phyloP scores from a whole-genome alignment of 1,140 invertebrate genomes.

The Tetramorium simillimum region DNA sequence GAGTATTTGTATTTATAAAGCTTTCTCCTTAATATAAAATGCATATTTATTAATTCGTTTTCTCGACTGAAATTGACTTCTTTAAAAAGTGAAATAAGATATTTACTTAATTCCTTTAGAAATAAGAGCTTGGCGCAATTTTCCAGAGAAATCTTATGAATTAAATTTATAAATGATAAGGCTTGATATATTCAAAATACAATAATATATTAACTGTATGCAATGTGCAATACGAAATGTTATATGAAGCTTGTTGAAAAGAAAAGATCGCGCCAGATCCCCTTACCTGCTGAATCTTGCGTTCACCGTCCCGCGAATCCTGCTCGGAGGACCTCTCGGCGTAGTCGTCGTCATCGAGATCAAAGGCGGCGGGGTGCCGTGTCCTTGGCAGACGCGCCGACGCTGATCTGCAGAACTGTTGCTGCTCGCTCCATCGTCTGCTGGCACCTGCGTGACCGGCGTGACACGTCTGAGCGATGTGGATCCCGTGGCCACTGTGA shows the following conservation, averaged over 20 bases:
- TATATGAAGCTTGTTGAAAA: not conserved
- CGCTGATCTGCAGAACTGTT: constrained; percentile 90
- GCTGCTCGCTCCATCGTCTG: constrained; percentile 81
- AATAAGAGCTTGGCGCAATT: not conserved
- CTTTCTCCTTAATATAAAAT: not conserved
- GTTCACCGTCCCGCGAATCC: constrained; percentile 87
- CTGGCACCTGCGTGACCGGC: constrained; percentile 73
- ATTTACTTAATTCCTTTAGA: not conserved
- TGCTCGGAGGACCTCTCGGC: constrained; percentile 78
- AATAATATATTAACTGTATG: not conserved
- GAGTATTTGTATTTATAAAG: not conserved
- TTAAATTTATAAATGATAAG: not conserved
- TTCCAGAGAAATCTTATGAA: not conserved
- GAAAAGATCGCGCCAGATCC: not conserved
- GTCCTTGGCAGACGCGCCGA: constrained; percentile 91
- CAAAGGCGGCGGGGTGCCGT: constrained; percentile 77
- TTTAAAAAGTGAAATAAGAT: too few relatives aligned
- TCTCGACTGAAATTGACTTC: too few relatives aligned
- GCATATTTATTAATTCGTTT: not conserved
- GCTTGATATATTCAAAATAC: not conserved
- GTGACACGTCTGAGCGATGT: constrained; percentile 72
- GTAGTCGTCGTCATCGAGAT: constrained; percentile 81
- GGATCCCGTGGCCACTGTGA: constrained; percentile 63
- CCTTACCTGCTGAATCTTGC: constrained; percentile 87
- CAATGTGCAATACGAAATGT: not conserved